These are phyloP conservation scores for Platygyra sinensis DNA, from an alignment of 64 coral and sea anemone genomes.

Conservation along the genomic window DNA sequence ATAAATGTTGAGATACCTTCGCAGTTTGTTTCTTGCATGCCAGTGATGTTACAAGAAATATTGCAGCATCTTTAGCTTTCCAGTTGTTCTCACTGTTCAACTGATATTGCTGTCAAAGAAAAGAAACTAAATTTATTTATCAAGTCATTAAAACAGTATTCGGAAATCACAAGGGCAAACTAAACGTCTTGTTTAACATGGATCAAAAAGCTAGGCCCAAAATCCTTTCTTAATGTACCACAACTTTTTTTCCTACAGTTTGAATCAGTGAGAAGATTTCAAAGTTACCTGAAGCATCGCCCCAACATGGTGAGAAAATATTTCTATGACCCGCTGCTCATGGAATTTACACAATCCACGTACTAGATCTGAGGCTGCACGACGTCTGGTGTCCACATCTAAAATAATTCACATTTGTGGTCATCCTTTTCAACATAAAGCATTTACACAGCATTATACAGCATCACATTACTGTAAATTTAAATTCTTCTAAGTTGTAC, in stretches of 20 bases:
- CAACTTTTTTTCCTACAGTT: too few species aligned
- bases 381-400: slow-evolving; percentile 96
- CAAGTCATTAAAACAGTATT: too few species aligned
- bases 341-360: slow-evolving; percentile 94
- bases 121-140: too few species aligned
- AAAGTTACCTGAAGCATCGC: slow-evolving; percentile 78
- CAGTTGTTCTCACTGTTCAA: slow-evolving; percentile 74
- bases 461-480: too few species aligned
- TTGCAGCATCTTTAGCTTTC: slow-evolving; percentile 97
- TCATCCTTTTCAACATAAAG: too few species aligned
- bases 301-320: slow-evolving; percentile 93
- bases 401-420: slow-evolving; percentile 8
- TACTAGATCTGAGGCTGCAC: slow-evolving; percentile 96
- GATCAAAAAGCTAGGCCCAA: too few species aligned
- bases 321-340: slow-evolving; percentile 92
- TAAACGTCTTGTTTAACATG: too few species aligned
- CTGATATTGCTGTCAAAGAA: slow-evolving; percentile 78
- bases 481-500: slow-evolving; percentile 10
- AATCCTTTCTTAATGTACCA: too few species aligned
- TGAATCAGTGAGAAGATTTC: not conserved
- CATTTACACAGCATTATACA: too few species aligned
- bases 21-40: slow-evolving; percentile 99
- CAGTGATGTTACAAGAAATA: slow-evolving; percentile 94
- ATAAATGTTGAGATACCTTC: slow-evolving; percentile 57
- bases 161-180: too few species aligned